Evolutionary conservation across 2,888 invertebrate genomes (phyloP), one percentile per base, ranked within the genome.

Genomic region (Watsonalla cultraria): DNA sequence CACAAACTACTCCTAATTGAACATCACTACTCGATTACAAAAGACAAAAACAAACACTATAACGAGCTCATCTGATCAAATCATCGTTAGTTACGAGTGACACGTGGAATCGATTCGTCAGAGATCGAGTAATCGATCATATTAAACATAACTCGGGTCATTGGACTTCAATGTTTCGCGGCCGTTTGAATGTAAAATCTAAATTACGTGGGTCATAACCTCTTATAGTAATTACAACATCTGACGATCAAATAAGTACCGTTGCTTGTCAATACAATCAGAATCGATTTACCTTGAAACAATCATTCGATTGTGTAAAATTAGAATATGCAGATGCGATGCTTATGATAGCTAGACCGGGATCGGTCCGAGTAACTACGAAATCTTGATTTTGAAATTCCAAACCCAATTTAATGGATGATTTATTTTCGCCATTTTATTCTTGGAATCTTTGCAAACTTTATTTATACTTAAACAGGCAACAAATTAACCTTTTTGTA

Each of bases 101-200:
- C 66, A 72, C 62, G 62, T 61, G 56, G 65, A 80, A 79, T 77
- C 76, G 74, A 81, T 80, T 81, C 72, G 72, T 68, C 74, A 62
- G 65, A 65, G 69, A 24, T 66, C 55, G 58, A 67, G 70, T 74
- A 80, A 80, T 82, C 78, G 78, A 84, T 86, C 80, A 81, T 74
- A 53, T 68, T 65, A 66, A 24, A 72, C 70, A 74, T 73, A 67
- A 73, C 73, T 63, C 60, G 69, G 65, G 81, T 81, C 80, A 70
- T 71, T 74, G 80, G 64, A 76, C 78, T 73, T 67, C 72, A 79
- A 83, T 82, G 82, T 78, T 81, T 82, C 76, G 81, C 83, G 78
- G 80, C 74, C 73, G 70, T 37, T 37, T 49, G 37, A 49, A 49
- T 37, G 8, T 49, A 49, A 49, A 49, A 37, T 37, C 9, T 37